phyloP scores from a whole-genome alignment of 2,797 vertebrate genomes.

The Neostethus bicornis region DNA sequence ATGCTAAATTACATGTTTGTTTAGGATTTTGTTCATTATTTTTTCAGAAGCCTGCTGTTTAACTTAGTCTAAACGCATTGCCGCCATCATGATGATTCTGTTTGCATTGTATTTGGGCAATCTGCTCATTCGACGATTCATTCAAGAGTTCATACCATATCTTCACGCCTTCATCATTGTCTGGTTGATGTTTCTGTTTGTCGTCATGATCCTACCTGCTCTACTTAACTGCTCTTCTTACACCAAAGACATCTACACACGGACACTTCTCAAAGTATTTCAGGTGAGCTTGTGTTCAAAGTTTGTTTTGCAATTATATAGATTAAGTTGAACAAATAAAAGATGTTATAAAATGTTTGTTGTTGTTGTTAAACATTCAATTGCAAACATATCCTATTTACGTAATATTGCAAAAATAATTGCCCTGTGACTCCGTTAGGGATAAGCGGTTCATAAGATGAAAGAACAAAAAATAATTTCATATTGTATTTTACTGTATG shows the following conservation, averaged over 20 bases:
- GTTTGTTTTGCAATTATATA: neutral
- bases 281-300: slow-evolving; percentile 75
- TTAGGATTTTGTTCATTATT: no score
- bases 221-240: slow-evolving; percentile 91
- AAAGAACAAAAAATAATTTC: no score
- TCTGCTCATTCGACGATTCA: slow-evolving; percentile 86
- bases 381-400: no score
- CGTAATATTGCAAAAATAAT: no score
- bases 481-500: no score
- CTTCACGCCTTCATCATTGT: slow-evolving; percentile 86
- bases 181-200: slow-evolving; percentile 87
- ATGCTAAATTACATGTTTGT: no score
- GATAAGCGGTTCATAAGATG: no score
- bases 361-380: no score
- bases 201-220: slow-evolving; percentile 89
- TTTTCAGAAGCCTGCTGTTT: neutral
- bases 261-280: slow-evolving; percentile 88
- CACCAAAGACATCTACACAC: slow-evolving; percentile 89
- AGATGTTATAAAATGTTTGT: no score
- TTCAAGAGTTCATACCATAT: no score
- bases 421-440: no score
- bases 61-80: neutral
- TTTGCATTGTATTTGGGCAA: slow-evolving; percentile 80
- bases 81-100: slow-evolving; percentile 60
- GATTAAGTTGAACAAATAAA: no score